phyloP scores from a whole-genome alignment of 2,888 invertebrate species.

The Leucania comma region DNA sequence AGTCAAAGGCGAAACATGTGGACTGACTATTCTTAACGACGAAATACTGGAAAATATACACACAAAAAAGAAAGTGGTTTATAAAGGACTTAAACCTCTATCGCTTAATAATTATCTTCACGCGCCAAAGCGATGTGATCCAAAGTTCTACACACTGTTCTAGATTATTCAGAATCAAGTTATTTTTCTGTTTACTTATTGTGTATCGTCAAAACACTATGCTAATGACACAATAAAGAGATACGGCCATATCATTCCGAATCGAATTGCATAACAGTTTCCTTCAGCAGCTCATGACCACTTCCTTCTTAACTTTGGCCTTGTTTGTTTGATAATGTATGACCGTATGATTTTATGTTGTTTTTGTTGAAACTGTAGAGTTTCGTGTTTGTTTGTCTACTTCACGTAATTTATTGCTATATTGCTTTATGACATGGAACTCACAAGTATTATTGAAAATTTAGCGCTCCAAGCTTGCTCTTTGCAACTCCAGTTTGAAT shows the following conservation, averaged over 20 bases:
- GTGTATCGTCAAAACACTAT: slow-evolving; percentile 41
- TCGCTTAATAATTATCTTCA: too few relatives aligned
- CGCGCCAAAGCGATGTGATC: too few relatives aligned
- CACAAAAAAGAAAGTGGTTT: too few relatives aligned
- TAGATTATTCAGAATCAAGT: not conserved
- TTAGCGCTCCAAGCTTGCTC: not conserved
- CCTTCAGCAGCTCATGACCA: slow-evolving; percentile 35
- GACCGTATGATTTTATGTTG: slow-evolving; percentile 4
- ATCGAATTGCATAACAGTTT: slow-evolving; percentile 58
- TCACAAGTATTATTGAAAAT: not conserved
- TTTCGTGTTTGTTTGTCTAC: slow-evolving; percentile 17
- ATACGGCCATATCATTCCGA: slow-evolving; percentile 31
- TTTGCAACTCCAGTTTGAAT: not conserved
- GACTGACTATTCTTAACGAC: too few relatives aligned
- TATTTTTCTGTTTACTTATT: not conserved
- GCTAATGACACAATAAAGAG: slow-evolving; percentile 29
- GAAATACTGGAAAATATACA: too few relatives aligned
- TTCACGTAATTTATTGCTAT: slow-evolving; percentile 19
- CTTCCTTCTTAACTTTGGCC: slow-evolving; percentile 64
- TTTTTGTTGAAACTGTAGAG: slow-evolving; percentile 11
- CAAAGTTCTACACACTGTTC: not conserved
- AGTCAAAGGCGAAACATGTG: too few relatives aligned
- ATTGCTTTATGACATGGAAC: slow-evolving; percentile 4
- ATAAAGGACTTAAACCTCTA: too few relatives aligned
- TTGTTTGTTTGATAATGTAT: slow-evolving; percentile 44